These are phyloP conservation scores for Borostomias antarcticus DNA, from an alignment of 2,797 vertebrate genomes.

Conservation along the genomic window DNA sequence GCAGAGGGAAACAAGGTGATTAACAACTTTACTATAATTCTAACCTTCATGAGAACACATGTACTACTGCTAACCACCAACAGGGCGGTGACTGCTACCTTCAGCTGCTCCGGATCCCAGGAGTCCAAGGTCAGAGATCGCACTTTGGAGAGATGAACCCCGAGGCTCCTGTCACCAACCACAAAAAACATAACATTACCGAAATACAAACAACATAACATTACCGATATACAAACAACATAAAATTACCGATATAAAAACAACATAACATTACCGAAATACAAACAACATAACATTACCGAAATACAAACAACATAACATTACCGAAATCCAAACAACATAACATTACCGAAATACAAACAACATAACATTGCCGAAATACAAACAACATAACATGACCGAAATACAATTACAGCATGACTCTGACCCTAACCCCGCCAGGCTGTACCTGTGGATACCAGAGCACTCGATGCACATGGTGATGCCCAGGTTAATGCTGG, in stretches of 20 bases:
- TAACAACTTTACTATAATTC: background rate
- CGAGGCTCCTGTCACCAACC: constrained; percentile 70
- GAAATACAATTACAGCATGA: too few species aligned
- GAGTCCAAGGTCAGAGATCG: constrained; percentile 80
- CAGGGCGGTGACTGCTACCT: constrained; percentile 53
- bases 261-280: too few species aligned
- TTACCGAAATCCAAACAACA: too few species aligned
- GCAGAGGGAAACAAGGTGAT: background rate
- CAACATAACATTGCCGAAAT: background rate
- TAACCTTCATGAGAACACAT: background rate
- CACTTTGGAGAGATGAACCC: constrained; percentile 80
- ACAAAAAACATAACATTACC: constrained; percentile 1
- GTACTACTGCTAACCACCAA: background rate
- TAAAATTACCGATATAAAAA: too few species aligned
- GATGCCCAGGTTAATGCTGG: constrained; percentile 77
- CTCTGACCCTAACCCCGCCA: too few species aligned
- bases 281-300: too few species aligned
- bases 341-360: constrained; percentile 12
- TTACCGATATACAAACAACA: too few species aligned
- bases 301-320: too few species aligned
- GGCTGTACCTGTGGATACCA: constrained; percentile 70
- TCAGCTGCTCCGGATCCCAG: constrained; percentile 80
- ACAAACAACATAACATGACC: background rate
- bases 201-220: too few species aligned
- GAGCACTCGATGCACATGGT: constrained; percentile 82